Base-by-base conservation (phyloP, 2,888 invertebrate genomes). In the Drosophila neonasuta region DNA sequence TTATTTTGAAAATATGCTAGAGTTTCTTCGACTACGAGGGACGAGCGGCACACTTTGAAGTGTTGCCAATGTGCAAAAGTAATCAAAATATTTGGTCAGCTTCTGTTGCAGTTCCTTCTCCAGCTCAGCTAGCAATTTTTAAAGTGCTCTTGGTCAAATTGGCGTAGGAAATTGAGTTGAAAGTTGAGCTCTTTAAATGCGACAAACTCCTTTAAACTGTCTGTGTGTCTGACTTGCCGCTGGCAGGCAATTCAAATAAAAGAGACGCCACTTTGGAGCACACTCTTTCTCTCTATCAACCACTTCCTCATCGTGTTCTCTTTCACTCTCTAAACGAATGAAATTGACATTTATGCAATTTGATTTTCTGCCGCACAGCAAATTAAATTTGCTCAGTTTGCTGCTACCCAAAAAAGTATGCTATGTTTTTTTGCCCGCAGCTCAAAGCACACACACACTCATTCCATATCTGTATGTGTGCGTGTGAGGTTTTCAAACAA, bases 301-400 rank as follows among this genome's bases (percentile, higher is more conserved):
- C 8, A 10, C 32, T 32, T 30, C n/a, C 15, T 5, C 10, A 5
- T 24, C 24, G 6, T 24, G 24, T 0, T 56, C 1, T 30, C n/a
- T 34, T 3, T 11, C 6, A 15, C 3, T n/a, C 17, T 9, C n/a
- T 7, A 8, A 9, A 8, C 29, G 20, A 17, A 49, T 62, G 34
- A 79, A 87, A 79, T 79, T 81, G 86, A 86, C 86, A 81, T 88
- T 88, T 82, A 86, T 85, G 81, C 80, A 84, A 86, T 88, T 87
- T 73, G 80, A 80, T 82, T 80, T 75, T 67, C 51, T 66, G 75
- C 72, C 79, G 75, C 78, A 76, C 74, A 69, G 74, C 65, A 88
- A 88, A 87, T 88, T 87, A 72, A 87, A 87, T 87, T 88, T 64
- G 34, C 57, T 56, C 63, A 58, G 50, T 54, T 69, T 64, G 66